These are phyloP conservation scores for Oligia latruncula DNA, from an alignment of 2,888 invertebrate genomes.

Conservation along the genomic window DNA sequence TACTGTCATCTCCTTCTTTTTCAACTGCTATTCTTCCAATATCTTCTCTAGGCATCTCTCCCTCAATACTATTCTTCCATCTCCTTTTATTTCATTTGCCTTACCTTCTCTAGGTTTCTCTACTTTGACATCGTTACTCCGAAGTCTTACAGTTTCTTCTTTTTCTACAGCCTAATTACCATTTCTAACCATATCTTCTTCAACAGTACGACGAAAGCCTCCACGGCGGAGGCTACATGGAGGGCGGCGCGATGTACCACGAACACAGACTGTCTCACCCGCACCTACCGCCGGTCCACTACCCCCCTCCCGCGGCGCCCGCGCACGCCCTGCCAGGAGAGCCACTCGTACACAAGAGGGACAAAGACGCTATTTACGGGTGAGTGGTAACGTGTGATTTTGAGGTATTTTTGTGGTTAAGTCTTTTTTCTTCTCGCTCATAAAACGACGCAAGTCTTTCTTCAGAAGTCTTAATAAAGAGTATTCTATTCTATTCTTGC, in stretches of 20 bases:
- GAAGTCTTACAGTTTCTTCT: not conserved
- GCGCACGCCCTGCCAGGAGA: conserved; percentile 96
- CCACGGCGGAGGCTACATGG: conserved; percentile 96
- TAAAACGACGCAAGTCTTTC: too few species aligned
- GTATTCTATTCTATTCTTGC: not conserved
- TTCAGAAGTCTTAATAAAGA: not conserved
- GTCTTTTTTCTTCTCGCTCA: not conserved
- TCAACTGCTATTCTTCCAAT: not conserved
- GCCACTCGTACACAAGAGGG: conserved; percentile 98
- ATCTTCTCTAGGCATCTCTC: not conserved
- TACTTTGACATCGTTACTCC: not conserved
- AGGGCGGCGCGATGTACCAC: conserved; percentile 93
- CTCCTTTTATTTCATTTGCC: not conserved
- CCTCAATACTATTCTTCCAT: not conserved
- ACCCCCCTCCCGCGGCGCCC: conserved; percentile 95
- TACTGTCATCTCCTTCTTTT: not conserved
- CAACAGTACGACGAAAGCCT: conserved; percentile 98
- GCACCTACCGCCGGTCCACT: conserved; percentile 92
- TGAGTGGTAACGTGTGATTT: conserved; percentile 91
- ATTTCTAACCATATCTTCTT: conserved; percentile 24
- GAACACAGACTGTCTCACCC: conserved; percentile 96
- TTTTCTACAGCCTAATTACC: not conserved
- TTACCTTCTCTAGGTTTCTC: not conserved
- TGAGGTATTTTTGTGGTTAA: conserved; percentile 58
- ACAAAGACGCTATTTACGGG: conserved; percentile 99